Evolutionary conservation across 2,797 vertebrate species (phyloP).

Genomic region (Carduelis carduelis): DNA sequence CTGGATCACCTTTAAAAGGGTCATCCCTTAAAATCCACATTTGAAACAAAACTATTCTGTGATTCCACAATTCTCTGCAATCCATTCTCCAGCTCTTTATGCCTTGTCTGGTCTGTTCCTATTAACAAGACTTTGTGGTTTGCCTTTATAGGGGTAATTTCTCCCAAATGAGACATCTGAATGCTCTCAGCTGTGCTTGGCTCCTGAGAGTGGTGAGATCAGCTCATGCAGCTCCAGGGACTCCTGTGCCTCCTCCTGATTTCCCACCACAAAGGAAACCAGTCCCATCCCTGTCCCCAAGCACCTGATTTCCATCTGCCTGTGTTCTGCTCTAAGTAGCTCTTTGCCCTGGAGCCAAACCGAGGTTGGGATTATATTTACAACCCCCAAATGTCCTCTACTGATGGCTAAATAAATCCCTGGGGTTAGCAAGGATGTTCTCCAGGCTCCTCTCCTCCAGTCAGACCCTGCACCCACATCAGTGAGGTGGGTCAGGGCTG

Average conservation of each 20-base stretch:
- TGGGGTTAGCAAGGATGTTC: neutral
- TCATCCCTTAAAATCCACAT: neutral
- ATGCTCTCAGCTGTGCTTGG: neutral
- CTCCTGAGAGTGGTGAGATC: neutral
- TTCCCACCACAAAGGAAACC: neutral
- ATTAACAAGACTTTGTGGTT: neutral
- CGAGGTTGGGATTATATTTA: neutral
- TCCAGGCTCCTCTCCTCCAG: neutral
- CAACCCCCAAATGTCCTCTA: neutral
- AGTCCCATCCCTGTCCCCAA: neutral
- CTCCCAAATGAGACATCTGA: neutral
- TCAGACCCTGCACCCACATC: neutral
- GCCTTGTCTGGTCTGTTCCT: neutral
- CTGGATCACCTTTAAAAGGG: neutral
- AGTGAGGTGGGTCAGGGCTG: neutral
- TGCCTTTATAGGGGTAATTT: neutral
- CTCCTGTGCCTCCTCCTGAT: neutral
- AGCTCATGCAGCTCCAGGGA: neutral
- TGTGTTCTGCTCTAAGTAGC: accelerated
- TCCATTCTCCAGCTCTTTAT: no score
- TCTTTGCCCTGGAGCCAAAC: neutral
- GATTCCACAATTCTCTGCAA: neutral
- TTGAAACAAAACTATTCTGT: neutral
- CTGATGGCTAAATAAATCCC: neutral
- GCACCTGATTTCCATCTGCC: neutral